These are phyloP conservation scores for Notothenia rossii DNA, from an alignment of 2,113 vertebrate species.

Conservation along the genomic window DNA sequence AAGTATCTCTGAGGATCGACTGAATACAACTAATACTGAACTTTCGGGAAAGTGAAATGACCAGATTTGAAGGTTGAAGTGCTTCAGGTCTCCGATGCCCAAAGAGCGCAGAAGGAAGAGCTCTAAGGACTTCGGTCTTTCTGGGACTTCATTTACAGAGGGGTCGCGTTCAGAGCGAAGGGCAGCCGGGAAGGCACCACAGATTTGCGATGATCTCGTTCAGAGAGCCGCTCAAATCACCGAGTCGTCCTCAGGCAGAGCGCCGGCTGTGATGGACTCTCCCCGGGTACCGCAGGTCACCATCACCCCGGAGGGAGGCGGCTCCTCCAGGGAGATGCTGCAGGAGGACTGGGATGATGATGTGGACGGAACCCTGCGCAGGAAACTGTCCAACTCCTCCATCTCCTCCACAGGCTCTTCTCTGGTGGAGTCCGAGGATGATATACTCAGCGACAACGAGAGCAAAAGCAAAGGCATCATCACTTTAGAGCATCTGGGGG, in stretches of 20 bases:
- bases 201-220: constrained; percentile 75
- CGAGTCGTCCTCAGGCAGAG: constrained; percentile 59
- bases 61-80: constrained; percentile 52
- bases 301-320: constrained; percentile 90
- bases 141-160: constrained; percentile 68
- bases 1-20: background rate
- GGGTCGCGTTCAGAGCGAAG: constrained; percentile 77
- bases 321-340: constrained; percentile 81
- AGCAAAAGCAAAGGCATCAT: constrained; percentile 93
- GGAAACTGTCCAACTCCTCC: constrained; percentile 93
- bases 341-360: constrained; percentile 82
- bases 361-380: constrained; percentile 83
- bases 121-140: constrained; percentile 66
- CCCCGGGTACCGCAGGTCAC: constrained; percentile 91
- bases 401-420: constrained; percentile 97
- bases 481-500: constrained; percentile 90
- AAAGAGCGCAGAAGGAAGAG: constrained; percentile 79
- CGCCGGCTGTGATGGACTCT: constrained; percentile 67
- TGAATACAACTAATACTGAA: background rate
- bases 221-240: constrained; percentile 60
- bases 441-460: constrained; percentile 94
- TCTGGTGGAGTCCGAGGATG: constrained; percentile 93
- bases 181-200: constrained; percentile 55
- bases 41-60: constrained; percentile 61
- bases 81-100: constrained; percentile 65